These are phyloP conservation scores for Dendrocincla tyrannina DNA, from an alignment of 2,797 vertebrate species.

Conservation along the genomic window DNA sequence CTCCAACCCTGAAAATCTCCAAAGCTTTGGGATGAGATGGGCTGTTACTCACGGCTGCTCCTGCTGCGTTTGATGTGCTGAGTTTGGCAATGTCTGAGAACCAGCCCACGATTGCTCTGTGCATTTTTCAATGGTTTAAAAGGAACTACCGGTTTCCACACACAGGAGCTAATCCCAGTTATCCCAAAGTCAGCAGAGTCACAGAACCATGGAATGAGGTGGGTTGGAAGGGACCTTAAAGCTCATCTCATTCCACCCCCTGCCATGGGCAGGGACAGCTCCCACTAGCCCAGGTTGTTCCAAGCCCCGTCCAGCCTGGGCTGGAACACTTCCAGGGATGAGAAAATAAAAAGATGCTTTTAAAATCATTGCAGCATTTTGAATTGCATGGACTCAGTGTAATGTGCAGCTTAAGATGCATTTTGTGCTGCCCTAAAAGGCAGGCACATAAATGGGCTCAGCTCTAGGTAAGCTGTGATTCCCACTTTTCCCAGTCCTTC, in stretches of 20 bases:
- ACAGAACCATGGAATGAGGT: neutral
- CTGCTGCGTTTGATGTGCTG: neutral
- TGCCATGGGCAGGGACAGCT: neutral
- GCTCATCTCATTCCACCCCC: neutral
- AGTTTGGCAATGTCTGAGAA: neutral
- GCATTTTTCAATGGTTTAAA: neutral
- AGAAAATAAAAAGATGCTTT: neutral
- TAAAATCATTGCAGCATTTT: neutral
- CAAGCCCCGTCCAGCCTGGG: neutral
- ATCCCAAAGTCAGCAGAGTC: neutral
- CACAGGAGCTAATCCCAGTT: neutral
- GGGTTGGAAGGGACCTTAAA: neutral
- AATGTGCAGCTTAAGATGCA: neutral
- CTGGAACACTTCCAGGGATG: neutral
- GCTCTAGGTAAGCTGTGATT: neutral
- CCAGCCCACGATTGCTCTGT: fast-evolving
- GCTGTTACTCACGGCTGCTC: neutral
- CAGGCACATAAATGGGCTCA: neutral
- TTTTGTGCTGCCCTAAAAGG: neutral
- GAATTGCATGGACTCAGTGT: neutral
- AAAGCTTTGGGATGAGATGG: neutral
- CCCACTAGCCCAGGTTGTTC: neutral
- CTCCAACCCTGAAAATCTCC: neutral
- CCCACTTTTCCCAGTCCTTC: neutral
- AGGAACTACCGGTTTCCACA: neutral